Evolutionary conservation across 2,797 vertebrate genomes (phyloP), one percentile per base, ranked within the genome.

Genomic region (Pyrocephalus nanus): DNA sequence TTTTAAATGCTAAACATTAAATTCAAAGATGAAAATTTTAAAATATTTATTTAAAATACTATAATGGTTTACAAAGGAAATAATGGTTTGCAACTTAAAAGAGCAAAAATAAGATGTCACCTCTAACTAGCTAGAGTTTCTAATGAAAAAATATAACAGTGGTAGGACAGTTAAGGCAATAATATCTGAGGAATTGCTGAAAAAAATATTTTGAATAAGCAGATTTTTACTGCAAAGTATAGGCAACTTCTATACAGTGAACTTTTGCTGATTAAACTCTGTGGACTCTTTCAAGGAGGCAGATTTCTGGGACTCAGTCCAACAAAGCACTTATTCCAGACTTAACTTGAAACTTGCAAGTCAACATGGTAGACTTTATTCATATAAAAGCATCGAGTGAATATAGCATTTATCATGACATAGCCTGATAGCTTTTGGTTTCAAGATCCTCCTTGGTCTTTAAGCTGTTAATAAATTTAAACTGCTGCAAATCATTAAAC

Each of bases 311-410:
- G 92, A 79, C 61, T 80, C 57, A 17, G 23, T 79, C 92, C 94
- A 95, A 71, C 34, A 86, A 89, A 96, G 69, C 92, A 94, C 81
- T 94, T 93, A 94, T 74, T 91, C 88, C 89, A 60, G 71, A 79
- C 67, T 78, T 75, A 75, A 81, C 62, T 74, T 89, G 71, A 87
- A 93, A 86, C 38, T 58, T 38, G 50, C n/a, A 86, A 93, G 61
- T 92, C 90, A 88, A 94, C 57, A 50, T 54, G 30, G 14, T 90
- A 70, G 62, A 79, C 42, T 74, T 87, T 91, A 89, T 89, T 91
- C 23, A 57, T 62, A 71, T 65, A 71, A 85, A 94, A 82, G 27
- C 45, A 77, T 21, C 58, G 86, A 79, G 27, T 43, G 45, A 90
- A 89, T 60, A 66, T 26, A 90, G 6, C 51, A 48, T 95, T 90